phyloP scores from a whole-genome alignment of 2,797 vertebrate species.

The Orientallactaga sibirica region DNA sequence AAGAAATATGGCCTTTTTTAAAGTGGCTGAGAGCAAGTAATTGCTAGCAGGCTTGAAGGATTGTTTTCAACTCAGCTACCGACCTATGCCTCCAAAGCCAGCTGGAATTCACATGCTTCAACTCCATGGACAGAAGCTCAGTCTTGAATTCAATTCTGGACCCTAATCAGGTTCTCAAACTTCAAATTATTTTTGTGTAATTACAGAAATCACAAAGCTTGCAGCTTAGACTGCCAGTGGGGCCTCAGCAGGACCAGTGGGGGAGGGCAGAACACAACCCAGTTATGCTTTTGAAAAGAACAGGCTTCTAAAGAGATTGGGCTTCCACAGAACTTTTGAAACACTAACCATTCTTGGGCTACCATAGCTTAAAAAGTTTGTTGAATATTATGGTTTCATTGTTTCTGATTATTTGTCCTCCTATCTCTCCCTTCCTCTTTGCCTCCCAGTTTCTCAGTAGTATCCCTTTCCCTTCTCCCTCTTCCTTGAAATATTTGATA shows the following conservation, averaged over 20 bases:
- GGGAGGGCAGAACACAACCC: too few relatives aligned
- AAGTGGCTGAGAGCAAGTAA: conserved; percentile 86
- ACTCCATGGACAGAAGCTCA: conserved; percentile 53
- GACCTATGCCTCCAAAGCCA: conserved; percentile 41
- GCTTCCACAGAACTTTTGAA: conserved; percentile 39
- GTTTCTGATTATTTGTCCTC: background rate
- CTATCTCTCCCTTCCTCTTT: background rate
- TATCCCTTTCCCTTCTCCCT: background rate
- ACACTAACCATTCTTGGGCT: background rate
- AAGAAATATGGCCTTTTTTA: conserved; percentile 85
- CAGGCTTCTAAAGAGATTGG: background rate
- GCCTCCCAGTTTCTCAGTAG: background rate
- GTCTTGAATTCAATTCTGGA: conserved; percentile 13
- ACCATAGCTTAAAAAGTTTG: background rate
- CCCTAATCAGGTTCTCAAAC: conserved; percentile 51
- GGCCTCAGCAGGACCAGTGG: background rate
- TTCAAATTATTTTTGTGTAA: conserved; percentile 57
- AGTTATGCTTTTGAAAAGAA: too few relatives aligned
- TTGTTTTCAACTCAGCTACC: conserved; percentile 67
- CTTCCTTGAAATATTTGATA: conserved; percentile 34
- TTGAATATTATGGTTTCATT: background rate
- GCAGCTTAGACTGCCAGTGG: background rate
- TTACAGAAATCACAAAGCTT: conserved; percentile 46
- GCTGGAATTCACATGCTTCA: conserved; percentile 35
- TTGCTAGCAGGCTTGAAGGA: conserved; percentile 84